Conservation (phyloP, 2,888 invertebrate genomes). For the Heteromurus nitidus region DNA sequence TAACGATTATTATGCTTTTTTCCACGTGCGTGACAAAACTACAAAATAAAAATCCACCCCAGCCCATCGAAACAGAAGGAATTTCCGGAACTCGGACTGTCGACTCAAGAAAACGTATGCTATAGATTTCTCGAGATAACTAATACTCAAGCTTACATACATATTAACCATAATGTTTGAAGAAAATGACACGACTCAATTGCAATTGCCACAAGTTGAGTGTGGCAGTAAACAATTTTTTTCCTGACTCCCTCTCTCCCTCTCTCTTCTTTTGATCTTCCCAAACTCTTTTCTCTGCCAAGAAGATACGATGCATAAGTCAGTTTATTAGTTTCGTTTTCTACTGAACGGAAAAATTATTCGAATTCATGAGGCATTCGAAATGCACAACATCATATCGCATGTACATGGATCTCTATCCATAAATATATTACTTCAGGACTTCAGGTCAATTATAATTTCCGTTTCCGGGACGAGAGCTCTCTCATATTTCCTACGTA, state of each 20-base stretch:
- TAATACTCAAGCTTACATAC: no score
- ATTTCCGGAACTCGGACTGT: background rate
- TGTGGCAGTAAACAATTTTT: conserved; percentile 47
- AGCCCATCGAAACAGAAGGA: no score
- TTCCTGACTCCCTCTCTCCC: no score
- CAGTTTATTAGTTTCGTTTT: conserved; percentile 40
- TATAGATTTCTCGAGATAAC: no score
- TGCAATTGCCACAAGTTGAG: no score
- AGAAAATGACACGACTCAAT: no score
- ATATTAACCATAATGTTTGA: no score
- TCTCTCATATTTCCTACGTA: conserved; percentile 27
- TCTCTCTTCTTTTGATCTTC: no score
- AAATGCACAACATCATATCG: no score
- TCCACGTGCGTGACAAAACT: conserved; percentile 69
- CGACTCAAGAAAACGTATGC: background rate
- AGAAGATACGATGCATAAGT: conserved; percentile 22
- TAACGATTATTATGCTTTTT: conserved; percentile 60
- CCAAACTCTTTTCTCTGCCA: no score
- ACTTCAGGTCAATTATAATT: conserved; percentile 48
- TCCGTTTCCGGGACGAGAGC: background rate
- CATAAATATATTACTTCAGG: no score
- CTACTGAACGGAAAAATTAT: background rate
- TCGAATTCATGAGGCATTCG: background rate
- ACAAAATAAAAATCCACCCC: conserved; percentile 38
- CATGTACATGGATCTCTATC: no score